Percentiles rank a stretch among this genome's conserved stretches.
Evolutionary conservation across 1,140 invertebrate genomes (phyloP).

Genomic region (Triops longicaudatus): DNA sequence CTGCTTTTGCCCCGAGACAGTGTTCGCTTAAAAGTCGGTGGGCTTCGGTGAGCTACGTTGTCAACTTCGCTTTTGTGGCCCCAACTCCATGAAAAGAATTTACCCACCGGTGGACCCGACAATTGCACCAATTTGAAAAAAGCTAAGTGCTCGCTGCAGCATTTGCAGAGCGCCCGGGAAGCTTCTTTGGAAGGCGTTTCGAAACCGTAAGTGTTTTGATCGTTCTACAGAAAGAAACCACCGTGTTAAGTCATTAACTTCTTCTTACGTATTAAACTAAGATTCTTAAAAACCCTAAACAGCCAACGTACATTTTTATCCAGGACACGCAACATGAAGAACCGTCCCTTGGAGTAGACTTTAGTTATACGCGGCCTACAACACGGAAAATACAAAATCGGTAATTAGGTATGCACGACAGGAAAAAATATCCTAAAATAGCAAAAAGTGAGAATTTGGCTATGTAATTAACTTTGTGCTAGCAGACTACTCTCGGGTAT

Average conservation of each 20-base stretch:
- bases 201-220: conserved; percentile 90
- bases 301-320: conserved; percentile 80
- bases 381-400: conserved; percentile 30
- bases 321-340: conserved; percentile 89
- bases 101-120: conserved; percentile 36
- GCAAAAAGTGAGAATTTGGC: no score
- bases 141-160: conserved; percentile 94
- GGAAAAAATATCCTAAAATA: neutral
- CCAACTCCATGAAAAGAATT: neutral
- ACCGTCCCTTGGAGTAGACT: conserved; percentile 90
- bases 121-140: conserved; percentile 88
- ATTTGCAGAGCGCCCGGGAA: conserved; percentile 97
- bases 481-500: neutral
- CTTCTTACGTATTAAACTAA: conserved; percentile 19
- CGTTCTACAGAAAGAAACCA: conserved; percentile 53
- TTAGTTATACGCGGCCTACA: conserved; percentile 81
- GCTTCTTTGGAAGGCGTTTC: conserved; percentile 88
- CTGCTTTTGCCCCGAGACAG: neutral
- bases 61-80: neutral
- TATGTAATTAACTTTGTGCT: neutral
- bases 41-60: neutral
- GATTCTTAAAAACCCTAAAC: neutral
- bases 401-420: neutral
- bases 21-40: neutral
- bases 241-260: neutral